Percentiles rank a stretch among this genome's conserved stretches.
These are phyloP conservation scores for Pachycephala philippinensis DNA, from an alignment of 2,113 vertebrate species.

Conservation along the genomic window DNA sequence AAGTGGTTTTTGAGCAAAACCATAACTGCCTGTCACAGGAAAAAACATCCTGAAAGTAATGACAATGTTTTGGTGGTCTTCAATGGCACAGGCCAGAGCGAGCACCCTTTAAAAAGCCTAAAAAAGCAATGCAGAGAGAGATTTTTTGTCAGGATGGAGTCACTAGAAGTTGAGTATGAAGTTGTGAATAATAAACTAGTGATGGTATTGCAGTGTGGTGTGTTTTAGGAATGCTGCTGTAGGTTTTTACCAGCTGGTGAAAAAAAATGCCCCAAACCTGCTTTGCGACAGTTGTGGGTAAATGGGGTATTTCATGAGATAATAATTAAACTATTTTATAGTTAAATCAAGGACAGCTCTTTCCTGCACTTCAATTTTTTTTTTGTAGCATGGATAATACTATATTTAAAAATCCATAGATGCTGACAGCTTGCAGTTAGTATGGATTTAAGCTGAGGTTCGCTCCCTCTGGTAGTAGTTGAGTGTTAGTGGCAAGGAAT, in stretches of 20 bases:
- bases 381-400: neutral
- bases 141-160: neutral
- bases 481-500: neutral
- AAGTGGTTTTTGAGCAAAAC: neutral
- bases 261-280: neutral
- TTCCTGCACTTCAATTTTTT: neutral
- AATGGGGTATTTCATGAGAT: neutral
- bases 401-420: neutral
- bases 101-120: neutral
- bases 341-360: neutral
- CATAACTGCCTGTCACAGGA: neutral
- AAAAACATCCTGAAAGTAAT: neutral
- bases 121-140: neutral
- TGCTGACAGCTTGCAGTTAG: neutral
- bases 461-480: neutral
- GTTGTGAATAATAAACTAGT: neutral
- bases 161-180: neutral
- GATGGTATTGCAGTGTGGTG: accelerated
- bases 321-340: neutral
- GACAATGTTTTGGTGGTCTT: neutral
- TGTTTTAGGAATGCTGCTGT: neutral
- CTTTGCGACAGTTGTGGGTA: neutral
- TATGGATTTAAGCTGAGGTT: neutral
- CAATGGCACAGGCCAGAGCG: neutral
- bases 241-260: neutral